phyloP scores from a whole-genome alignment of 1,140 invertebrate species.

The Drosophila dunni region DNA sequence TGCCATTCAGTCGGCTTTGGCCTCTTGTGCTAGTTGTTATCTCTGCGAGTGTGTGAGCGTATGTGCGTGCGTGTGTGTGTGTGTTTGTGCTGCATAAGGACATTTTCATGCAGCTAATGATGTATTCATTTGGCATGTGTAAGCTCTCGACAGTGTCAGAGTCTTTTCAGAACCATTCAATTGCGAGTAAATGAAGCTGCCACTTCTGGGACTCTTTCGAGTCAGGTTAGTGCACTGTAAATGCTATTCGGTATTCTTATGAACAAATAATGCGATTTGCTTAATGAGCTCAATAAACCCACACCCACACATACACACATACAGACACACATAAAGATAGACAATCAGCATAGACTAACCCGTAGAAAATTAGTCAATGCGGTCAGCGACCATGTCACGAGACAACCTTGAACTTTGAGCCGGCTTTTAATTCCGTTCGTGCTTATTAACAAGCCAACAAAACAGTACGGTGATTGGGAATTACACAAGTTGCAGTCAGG shows the following conservation, averaged over 20 bases:
- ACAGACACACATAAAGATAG: neutral
- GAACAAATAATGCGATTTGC: conserved; percentile 75
- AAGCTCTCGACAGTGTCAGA: conserved; percentile 30
- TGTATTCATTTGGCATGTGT: conserved; percentile 70
- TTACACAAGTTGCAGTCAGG: conserved; percentile 18
- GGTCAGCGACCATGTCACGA: conserved; percentile 37
- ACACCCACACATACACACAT: conserved; percentile 7
- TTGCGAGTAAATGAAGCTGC: conserved; percentile 71
- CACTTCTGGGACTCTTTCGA: conserved; percentile 43
- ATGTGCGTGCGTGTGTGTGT: conserved; percentile 25
- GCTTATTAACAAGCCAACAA: conserved; percentile 63
- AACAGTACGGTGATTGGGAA: conserved; percentile 9
- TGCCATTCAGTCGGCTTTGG: conserved; percentile 54
- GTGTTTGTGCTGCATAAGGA: conserved; percentile 41
- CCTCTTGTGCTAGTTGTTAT: conserved; percentile 52
- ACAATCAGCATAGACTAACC: conserved; percentile 11
- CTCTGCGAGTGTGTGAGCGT: conserved; percentile 4
- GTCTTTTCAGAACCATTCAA: conserved; percentile 61
- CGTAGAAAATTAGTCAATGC: conserved; percentile 54
- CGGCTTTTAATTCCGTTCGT: conserved; percentile 63
- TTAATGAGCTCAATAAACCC: conserved; percentile 63
- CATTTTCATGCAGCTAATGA: conserved; percentile 78
- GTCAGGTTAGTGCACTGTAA: conserved; percentile 65
- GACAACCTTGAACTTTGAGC: conserved; percentile 68
- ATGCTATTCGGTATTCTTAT: conserved; percentile 64